These are phyloP conservation scores for Sigmodon hispidus DNA, from an alignment of 2,113 vertebrate species.

Conservation along the genomic window DNA sequence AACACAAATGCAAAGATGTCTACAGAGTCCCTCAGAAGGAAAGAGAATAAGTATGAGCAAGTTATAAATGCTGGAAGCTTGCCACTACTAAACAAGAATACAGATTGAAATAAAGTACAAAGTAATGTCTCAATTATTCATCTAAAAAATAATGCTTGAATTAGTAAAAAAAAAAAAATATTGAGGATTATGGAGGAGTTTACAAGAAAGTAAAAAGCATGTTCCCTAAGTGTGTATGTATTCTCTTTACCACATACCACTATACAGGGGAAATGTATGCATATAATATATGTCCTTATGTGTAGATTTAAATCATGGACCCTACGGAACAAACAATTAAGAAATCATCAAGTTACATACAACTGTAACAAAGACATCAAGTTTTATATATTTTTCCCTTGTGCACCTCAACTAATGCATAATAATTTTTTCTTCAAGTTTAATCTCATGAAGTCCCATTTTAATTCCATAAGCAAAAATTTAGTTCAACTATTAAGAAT, in stretches of 20 bases:
- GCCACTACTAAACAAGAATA: constrained; percentile 32
- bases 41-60: constrained; percentile 55
- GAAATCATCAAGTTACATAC: background rate
- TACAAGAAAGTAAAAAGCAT: constrained; percentile 14
- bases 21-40: constrained; percentile 42
- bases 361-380: background rate
- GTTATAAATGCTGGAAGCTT: background rate
- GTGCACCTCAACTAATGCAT: background rate
- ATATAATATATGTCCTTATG: background rate
- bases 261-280: background rate
- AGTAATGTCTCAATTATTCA: background rate
- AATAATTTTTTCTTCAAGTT: constrained; percentile 28
- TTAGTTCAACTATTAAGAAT: constrained; percentile 60
- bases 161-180: background rate
- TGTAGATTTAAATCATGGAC: background rate
- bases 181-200: background rate
- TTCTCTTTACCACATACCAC: background rate
- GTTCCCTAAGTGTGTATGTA: constrained; percentile 27
- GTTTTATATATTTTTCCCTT: background rate
- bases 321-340: background rate
- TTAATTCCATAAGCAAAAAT: constrained; percentile 64
- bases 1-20: background rate
- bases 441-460: constrained; percentile 59
- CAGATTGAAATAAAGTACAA: constrained; percentile 26
- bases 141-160: constrained; percentile 42